Conservation (phyloP, 1,140 invertebrate genomes). For the Zaprionus tsacasi region DNA sequence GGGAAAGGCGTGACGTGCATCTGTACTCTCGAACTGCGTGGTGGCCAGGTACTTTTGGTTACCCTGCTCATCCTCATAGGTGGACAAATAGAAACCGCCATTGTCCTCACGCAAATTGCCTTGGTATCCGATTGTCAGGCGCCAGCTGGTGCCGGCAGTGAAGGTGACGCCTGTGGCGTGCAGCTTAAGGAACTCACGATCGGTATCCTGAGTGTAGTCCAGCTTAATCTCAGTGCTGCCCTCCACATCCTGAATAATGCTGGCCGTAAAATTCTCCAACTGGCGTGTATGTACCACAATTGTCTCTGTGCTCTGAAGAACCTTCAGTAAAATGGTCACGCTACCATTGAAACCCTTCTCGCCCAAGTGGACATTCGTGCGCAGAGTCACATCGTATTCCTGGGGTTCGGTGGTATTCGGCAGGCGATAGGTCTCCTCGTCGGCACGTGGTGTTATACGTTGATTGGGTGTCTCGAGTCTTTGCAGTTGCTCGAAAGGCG, state of each 20-base stretch:
- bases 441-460: conserved; percentile 37
- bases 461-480: conserved; percentile 58
- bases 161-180: conserved; percentile 54
- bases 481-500: conserved; percentile 52
- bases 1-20: conserved; percentile 93
- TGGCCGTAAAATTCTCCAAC: conserved; percentile 55
- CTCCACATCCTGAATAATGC: conserved; percentile 29
- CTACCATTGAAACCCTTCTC: conserved; percentile 85
- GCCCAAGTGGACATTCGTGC: conserved; percentile 86
- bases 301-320: conserved; percentile 58
- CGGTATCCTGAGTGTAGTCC: conserved; percentile 15
- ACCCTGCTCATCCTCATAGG: conserved; percentile 86
- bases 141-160: conserved; percentile 66
- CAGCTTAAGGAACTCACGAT: conserved; percentile 74
- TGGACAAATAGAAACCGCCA: conserved; percentile 92
- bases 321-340: conserved; percentile 85
- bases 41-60: conserved; percentile 88
- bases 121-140: conserved; percentile 85
- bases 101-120: conserved; percentile 86
- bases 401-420: conserved; percentile 86
- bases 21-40: conserved; percentile 92
- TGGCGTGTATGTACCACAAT: conserved; percentile 85
- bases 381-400: conserved; percentile 87
- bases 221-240: conserved; percentile 12
- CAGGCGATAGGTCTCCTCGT: conserved; percentile 85